Conservation (phyloP, 1,140 invertebrate species). For the Drosophila serrata region DNA sequence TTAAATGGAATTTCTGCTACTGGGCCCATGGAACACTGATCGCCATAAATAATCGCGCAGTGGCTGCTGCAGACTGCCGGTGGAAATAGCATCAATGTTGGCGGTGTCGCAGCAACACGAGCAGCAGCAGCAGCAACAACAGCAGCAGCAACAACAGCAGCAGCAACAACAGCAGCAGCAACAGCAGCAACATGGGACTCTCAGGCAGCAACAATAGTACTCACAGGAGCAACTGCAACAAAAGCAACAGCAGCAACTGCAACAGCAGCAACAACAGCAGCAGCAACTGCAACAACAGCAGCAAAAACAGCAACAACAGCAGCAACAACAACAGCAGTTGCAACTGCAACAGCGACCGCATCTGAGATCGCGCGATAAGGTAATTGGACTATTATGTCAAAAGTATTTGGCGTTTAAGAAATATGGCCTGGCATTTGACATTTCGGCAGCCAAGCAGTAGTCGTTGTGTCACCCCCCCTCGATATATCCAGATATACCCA, state of each 20-base stretch:
- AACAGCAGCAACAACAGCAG: constrained; percentile 30
- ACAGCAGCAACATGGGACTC: constrained; percentile 8
- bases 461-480: constrained; percentile 7
- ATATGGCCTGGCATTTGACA: constrained; percentile 85
- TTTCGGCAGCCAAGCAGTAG: constrained; percentile 75
- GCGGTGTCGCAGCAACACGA: constrained; percentile 44
- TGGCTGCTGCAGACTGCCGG: constrained; percentile 32
- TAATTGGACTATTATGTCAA: constrained; percentile 86
- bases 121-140: constrained; percentile 26
- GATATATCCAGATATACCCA: constrained; percentile 1
- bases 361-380: constrained; percentile 85
- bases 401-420: constrained; percentile 85
- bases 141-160: constrained; percentile 25
- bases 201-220: constrained; percentile 15
- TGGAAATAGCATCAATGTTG: constrained; percentile 64
- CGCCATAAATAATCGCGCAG: constrained; percentile 81
- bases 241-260: constrained; percentile 15
- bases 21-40: constrained; percentile 74
- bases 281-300: constrained; percentile 18
- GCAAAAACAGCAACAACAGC: constrained; percentile 21
- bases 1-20: constrained; percentile 82
- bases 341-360: constrained; percentile 67
- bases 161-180: constrained; percentile 27
- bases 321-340: constrained; percentile 23
- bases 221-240: constrained; percentile 29